Base-by-base conservation (phyloP, 2,113 vertebrate species). In the Egretta garzetta region DNA sequence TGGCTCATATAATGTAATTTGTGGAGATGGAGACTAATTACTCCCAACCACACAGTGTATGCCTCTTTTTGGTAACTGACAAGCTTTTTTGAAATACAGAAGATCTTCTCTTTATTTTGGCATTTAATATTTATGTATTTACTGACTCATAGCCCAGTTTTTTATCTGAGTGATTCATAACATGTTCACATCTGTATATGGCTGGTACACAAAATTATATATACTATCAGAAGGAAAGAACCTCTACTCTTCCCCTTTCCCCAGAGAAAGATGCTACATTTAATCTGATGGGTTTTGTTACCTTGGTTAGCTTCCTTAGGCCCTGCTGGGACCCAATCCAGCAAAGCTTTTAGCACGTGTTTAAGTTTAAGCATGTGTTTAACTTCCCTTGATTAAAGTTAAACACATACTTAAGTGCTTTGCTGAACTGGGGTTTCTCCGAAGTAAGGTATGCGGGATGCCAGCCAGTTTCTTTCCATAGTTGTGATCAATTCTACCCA, bases 341-440 rank as follows among this genome's bases (percentile, higher is more conserved):
- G 91, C 87, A 97, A 95, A 97, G 92, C 88, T 97, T 97, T 97
- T 97, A 96, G 92, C 95, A 96, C 43, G 1, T 94, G 88, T 97
- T 97, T 94, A 97, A 95, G 63, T 93, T 95, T 95, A 95, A 94
- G 90, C 80, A 94, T 95, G 88, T 96, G 96, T 95, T 97, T 97
- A 96, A 92, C 95, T 93, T 95, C 73, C 62, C 76, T 90, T 96
- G 95, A 96, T 92, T 97, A 91, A 94, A 96, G 95, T 80, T 94
- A 96, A 95, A 92, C 94, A 94, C 71, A 87, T 68, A 88, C 75
- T 94, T 94, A 93, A 95, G 88, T 77, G 75, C 80, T 93, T 84
- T 81, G 82, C 91, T 96, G 95, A 95, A 91, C 88, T 94, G 86
- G 33, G 67, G 86, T 83, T 94, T 97, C 92, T 92, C 86, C 93